Evolutionary conservation across 1,140 invertebrate species (phyloP).

Genomic region (Harlomillsia oculata): DNA sequence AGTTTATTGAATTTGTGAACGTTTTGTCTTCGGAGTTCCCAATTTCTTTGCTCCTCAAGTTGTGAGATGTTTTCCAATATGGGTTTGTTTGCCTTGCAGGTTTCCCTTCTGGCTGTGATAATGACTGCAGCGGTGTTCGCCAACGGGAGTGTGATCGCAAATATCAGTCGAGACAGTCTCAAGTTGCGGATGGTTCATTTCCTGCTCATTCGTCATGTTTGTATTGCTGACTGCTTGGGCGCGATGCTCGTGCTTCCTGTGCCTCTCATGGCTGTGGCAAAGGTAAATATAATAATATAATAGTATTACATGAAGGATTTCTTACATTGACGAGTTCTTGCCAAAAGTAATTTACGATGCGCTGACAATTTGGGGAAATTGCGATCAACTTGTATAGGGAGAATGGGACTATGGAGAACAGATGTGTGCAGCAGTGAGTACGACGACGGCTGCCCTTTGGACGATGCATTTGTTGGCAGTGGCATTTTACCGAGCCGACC

Average conservation of each 20-base stretch:
- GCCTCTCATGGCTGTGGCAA: constrained; percentile 35
- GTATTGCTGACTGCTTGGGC: constrained; percentile 38
- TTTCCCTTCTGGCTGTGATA: constrained; percentile 32
- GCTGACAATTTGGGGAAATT: no score
- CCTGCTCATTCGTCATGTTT: constrained; percentile 39
- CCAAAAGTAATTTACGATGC: not conserved
- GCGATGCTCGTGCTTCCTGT: constrained; percentile 38
- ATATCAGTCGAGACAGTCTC: constrained; percentile 37
- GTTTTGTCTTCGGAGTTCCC: no score
- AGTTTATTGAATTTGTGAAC: no score
- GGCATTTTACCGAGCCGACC: constrained; percentile 35
- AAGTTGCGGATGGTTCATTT: constrained; percentile 39
- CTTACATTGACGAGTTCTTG: not conserved
- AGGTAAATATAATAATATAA: constrained; percentile 14
- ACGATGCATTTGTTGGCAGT: constrained; percentile 38
- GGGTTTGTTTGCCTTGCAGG: constrained; percentile 5
- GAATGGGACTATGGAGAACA: constrained; percentile 35
- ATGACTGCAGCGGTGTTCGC: constrained; percentile 33
- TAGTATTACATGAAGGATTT: not conserved
- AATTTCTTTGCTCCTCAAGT: no score
- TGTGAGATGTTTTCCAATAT: no score
- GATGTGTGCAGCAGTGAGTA: constrained; percentile 36
- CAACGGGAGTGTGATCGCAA: constrained; percentile 37
- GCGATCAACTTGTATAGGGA: constrained; percentile 14
- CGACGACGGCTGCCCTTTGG: constrained; percentile 38